Evolutionary conservation across 2,797 vertebrate genomes (phyloP).

Genomic region (Catamblyrhynchus diadema): DNA sequence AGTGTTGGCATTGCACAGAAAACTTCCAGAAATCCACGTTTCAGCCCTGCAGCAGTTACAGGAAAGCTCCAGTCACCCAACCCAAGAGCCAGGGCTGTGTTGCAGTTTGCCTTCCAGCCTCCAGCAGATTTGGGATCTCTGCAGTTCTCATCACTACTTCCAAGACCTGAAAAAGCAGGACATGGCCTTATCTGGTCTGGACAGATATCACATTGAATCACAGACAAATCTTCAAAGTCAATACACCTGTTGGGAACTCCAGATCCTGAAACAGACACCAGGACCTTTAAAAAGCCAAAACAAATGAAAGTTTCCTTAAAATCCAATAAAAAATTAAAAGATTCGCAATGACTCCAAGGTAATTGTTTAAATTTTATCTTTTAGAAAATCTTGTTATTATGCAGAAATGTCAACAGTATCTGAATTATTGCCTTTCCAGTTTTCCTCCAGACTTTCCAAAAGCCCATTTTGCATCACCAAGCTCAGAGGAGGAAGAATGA

Average conservation of each 20-base stretch:
- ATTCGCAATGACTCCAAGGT: neutral
- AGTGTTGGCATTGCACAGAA: neutral
- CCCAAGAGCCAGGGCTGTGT: neutral
- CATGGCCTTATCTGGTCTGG: neutral
- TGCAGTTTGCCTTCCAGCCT: neutral
- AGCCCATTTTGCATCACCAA: neutral
- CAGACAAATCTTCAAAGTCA: neutral
- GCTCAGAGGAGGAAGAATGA: neutral
- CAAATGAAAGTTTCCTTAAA: neutral
- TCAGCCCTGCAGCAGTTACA: neutral
- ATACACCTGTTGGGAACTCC: neutral
- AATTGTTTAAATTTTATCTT: neutral
- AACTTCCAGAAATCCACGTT: neutral
- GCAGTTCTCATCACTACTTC: neutral
- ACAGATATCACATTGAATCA: neutral
- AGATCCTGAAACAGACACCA: neutral
- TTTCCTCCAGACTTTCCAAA: neutral
- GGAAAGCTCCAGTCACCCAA: neutral
- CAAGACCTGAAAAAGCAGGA: neutral
- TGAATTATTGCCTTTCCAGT: neutral
- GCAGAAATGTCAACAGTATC: neutral
- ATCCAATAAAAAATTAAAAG: neutral
- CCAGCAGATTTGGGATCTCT: neutral
- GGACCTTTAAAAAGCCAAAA: neutral
- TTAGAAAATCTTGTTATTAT: neutral